A percentile compares a stretch with the other conserved stretches of the same genome.
phyloP scores from a whole-genome alignment of 2,797 vertebrate species.

The Sus cebifrons region DNA sequence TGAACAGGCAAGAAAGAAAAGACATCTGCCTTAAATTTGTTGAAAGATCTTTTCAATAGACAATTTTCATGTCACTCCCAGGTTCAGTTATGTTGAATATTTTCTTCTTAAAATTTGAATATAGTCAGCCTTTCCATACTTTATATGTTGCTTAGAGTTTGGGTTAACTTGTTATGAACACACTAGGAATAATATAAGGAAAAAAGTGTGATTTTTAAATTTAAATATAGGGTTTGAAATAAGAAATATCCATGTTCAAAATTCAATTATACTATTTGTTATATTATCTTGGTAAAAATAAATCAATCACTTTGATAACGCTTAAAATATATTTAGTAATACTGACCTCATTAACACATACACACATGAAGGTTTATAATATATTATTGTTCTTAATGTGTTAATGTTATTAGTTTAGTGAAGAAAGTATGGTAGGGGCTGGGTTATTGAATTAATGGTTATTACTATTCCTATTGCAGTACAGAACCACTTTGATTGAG shows the following conservation, averaged over 20 bases:
- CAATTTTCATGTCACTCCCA: background rate
- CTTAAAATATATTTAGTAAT: background rate
- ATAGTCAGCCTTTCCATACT: background rate
- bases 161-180: background rate
- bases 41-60: background rate
- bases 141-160: background rate
- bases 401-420: background rate
- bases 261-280: background rate
- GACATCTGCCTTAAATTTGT: background rate
- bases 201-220: background rate
- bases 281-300: too few species aligned
- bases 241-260: background rate
- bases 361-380: background rate
- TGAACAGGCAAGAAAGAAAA: background rate
- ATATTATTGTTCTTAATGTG: background rate
- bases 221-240: background rate
- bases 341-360: background rate
- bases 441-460: background rate
- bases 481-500: background rate
- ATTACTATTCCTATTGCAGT: background rate
- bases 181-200: background rate
- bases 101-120: background rate
- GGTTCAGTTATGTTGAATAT: background rate
- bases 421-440: background rate
- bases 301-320: background rate